phyloP scores from a whole-genome alignment of 2,797 vertebrate species.

The Ctenosaura bakeri region DNA sequence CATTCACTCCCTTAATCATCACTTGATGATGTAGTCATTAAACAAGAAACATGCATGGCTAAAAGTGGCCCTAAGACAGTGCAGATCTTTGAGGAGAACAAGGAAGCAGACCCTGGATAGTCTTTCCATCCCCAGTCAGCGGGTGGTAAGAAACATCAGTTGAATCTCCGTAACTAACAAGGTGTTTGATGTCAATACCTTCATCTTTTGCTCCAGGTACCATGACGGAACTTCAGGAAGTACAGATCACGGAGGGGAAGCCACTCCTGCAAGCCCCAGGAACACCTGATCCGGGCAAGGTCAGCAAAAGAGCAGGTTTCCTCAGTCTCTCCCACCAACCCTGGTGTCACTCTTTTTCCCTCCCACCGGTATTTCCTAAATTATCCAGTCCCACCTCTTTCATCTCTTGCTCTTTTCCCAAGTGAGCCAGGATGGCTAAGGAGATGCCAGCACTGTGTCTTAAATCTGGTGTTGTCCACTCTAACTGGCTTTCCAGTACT shows the following conservation, averaged over 20 bases:
- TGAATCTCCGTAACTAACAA: not conserved
- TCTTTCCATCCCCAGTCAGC: not conserved
- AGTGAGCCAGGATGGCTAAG: not conserved
- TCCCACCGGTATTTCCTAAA: not conserved
- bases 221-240: constrained; percentile 94
- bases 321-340: constrained; percentile 21
- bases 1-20: not conserved
- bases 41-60: not conserved
- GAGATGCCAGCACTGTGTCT: not conserved
- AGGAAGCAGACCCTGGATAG: not conserved
- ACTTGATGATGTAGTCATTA: not conserved
- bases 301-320: not conserved
- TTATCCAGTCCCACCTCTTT: not conserved
- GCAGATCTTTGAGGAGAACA: not conserved
- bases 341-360: not conserved
- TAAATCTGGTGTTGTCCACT: too few species aligned
- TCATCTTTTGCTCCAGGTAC: constrained; percentile 40
- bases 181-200: not conserved
- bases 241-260: constrained; percentile 92
- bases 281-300: constrained; percentile 40
- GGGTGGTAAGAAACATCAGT: not conserved
- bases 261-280: constrained; percentile 80
- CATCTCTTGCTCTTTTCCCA: not conserved
- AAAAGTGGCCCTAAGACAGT: not conserved
- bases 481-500: not conserved